Conservation (phyloP, 1,140 invertebrate species). For the Neoseiulus cucumeris region DNA sequence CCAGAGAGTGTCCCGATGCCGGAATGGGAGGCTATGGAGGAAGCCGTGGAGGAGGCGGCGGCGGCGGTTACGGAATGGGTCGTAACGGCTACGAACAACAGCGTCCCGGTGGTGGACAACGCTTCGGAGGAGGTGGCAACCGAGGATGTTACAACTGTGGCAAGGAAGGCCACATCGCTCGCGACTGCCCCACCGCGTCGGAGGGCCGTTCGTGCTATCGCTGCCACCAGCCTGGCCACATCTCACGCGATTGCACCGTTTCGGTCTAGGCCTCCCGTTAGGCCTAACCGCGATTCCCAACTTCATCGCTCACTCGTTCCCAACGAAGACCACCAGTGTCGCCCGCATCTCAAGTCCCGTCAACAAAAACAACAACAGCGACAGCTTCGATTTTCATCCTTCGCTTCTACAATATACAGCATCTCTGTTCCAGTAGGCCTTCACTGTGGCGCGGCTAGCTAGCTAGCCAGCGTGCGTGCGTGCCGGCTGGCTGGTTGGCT, state of each 20-base stretch:
- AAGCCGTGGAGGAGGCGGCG: slow-evolving; percentile 26
- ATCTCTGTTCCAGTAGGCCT: too few species aligned
- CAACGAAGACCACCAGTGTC: too few species aligned
- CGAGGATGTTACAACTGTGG: slow-evolving; percentile 72
- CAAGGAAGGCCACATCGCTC: slow-evolving; percentile 67
- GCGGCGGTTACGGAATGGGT: slow-evolving; percentile 18
- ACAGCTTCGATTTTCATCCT: too few species aligned
- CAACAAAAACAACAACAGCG: too few species aligned
- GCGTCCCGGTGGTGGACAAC: slow-evolving; percentile 17
- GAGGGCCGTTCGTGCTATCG: slow-evolving; percentile 15
- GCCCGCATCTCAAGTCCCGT: too few species aligned
- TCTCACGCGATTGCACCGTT: slow-evolving; percentile 21
- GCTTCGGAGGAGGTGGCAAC: slow-evolving; percentile 26
- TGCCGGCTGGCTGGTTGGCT: too few species aligned
- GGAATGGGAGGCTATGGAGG: slow-evolving; percentile 34
- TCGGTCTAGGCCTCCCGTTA: neutral
- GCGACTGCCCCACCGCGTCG: slow-evolving; percentile 39
- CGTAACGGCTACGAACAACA: slow-evolving; percentile 20
- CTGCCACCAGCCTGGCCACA: slow-evolving; percentile 19
- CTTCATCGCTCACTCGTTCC: too few species aligned
- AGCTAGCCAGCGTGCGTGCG: too few species aligned
- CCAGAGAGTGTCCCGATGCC: slow-evolving; percentile 53
- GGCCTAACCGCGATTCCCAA: too few species aligned
- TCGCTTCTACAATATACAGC: too few species aligned
- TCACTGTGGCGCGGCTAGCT: too few species aligned